Percentiles rank a stretch among this genome's conserved stretches.
Conservation (phyloP, 2,888 invertebrate species). For the Calephelis perditalis region DNA sequence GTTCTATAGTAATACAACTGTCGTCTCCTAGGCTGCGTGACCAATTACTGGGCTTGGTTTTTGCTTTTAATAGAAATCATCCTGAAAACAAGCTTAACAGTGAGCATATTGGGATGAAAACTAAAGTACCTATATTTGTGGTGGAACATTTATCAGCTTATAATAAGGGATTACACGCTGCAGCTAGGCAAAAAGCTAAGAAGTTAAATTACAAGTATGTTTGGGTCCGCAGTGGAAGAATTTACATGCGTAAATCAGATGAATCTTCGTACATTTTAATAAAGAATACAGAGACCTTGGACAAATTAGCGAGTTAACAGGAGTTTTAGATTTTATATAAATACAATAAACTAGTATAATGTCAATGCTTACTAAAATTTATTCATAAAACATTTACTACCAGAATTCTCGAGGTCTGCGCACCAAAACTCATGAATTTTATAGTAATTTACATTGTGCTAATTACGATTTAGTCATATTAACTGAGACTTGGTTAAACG, state of each 20-base stretch:
- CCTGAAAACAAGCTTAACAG: conserved; percentile 11
- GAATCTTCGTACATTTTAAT: conserved; percentile 7
- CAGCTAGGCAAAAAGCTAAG: conserved; percentile 14
- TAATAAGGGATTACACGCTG: conserved; percentile 13
- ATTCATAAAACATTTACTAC: conserved; percentile 22
- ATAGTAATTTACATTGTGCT: conserved; percentile 20
- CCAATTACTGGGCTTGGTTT: conserved; percentile 1
- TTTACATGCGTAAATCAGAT: conserved; percentile 4
- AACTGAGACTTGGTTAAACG: conserved; percentile 3
- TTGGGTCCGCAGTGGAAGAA: conserved; percentile 6
- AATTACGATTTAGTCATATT: conserved; percentile 26
- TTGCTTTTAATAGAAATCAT: conserved; percentile 2
- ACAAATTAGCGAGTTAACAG: conserved; percentile 8
- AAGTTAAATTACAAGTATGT: conserved; percentile 6
- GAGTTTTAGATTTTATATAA: not conserved
- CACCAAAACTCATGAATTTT: conserved; percentile 26
- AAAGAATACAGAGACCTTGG: conserved; percentile 2
- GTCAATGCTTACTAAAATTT: not conserved
- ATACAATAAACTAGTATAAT: not conserved
- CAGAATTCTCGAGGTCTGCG: conserved; percentile 28
- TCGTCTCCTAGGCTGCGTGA: conserved; percentile 10
- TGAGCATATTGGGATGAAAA: not conserved
- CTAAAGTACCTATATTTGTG: conserved; percentile 9
- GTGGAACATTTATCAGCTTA: conserved; percentile 13
- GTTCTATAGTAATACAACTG: conserved; percentile 11